These are phyloP conservation scores for Zaprionus camerounensis DNA, from an alignment of 1,140 invertebrate genomes.

Conservation along the genomic window DNA sequence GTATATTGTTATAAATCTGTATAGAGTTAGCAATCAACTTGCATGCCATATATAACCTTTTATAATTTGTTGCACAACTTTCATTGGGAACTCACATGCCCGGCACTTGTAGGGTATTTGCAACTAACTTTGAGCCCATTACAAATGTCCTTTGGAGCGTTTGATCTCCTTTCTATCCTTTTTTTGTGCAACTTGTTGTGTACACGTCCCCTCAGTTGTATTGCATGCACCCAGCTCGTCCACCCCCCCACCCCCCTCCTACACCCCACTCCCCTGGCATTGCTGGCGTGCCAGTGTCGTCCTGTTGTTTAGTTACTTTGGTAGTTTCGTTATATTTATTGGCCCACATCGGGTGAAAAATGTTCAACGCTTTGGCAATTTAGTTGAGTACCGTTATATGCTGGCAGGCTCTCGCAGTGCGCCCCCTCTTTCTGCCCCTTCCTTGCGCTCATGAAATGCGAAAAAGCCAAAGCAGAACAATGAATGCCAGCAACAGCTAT, in stretches of 20 bases:
- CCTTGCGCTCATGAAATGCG: constrained; percentile 70
- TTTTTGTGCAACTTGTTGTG: constrained; percentile 40
- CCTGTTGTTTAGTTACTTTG: constrained; percentile 81
- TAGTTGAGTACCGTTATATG: constrained; percentile 82
- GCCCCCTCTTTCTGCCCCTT: background rate
- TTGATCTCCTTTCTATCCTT: constrained; percentile 30
- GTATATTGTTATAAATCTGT: too few relatives aligned
- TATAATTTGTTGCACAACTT: background rate
- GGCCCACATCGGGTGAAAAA: constrained; percentile 83
- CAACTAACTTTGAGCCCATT: background rate
- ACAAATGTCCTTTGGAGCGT: constrained; percentile 17
- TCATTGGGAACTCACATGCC: background rate
- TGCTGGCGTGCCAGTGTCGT: constrained; percentile 20
- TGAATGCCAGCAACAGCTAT: constrained; percentile 57
- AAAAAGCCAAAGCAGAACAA: constrained; percentile 72
- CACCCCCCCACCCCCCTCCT: background rate
- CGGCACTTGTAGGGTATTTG: background rate
- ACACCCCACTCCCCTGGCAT: background rate
- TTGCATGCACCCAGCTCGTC: background rate
- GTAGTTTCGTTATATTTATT: constrained; percentile 84
- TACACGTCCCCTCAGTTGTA: constrained; percentile 17
- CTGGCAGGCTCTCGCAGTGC: constrained; percentile 42
- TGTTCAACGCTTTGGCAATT: constrained; percentile 83
- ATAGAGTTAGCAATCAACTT: too few relatives aligned
- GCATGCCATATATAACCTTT: background rate